Evolutionary conservation across 2,888 invertebrate species (phyloP), one percentile per base, ranked within the genome.

Genomic region (Tipula confusa): DNA sequence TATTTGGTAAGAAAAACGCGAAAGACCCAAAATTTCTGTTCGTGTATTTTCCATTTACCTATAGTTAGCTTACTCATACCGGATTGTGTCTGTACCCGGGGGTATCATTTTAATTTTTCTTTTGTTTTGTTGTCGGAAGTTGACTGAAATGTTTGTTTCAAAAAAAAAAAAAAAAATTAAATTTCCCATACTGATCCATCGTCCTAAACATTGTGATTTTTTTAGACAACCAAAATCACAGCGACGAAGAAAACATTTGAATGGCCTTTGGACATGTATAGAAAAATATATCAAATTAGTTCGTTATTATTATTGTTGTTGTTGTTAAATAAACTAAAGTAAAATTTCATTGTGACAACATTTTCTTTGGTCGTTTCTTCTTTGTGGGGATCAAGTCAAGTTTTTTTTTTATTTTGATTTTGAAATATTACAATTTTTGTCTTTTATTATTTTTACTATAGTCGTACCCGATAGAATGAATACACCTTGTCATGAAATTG

Each of bases 401-500:
- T n/a, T n/a, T n/a, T n/a, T n/a, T n/a, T n/a, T n/a, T n/a, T n/a
- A 64, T 64, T 64, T 64, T 64, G 64, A 64, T 64, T 64, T 64
- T 64, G 64, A 11, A 24, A 64, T 64, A 64, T 64, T 64, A 64
- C n/a, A n/a, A 24, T 1, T 64, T 24, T 64, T 64, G n/a, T n/a
- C n/a, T n/a, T n/a, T n/a, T n/a, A n/a, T 43, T 43, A 6, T 24
- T 24, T 1, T 64, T 64, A 13, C 24, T 64, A 64, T 64, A 24
- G 18, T 24, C 15, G 24, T 24, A 24, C 9, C n/a, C 5, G 15
- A 38, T 6, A 64, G 64, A 24, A 64, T 24, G 43, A 64, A 24
- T 64, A 64, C 24, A 18, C 64, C 64, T 64, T 64, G 24, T 64
- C 64, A 64, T 24, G 24, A 11, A 24, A 9, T 24, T 24, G 6